Conservation (phyloP, 2,113 vertebrate genomes). For the Phylloscopus trochiloides region DNA sequence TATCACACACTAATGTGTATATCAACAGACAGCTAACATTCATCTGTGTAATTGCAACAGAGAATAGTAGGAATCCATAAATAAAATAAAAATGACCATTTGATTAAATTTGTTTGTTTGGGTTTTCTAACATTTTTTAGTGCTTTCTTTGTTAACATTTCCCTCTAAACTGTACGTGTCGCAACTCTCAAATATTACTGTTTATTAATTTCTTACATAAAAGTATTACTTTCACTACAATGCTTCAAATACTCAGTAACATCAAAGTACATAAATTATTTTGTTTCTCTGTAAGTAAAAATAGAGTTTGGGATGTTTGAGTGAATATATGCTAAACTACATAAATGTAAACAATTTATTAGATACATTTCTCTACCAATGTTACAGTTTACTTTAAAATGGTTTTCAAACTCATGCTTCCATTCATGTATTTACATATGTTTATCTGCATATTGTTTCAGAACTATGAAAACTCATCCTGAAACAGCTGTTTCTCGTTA, state of each 20-base stretch:
- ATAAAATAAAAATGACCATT: neutral
- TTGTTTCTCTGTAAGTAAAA: neutral
- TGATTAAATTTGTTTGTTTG: neutral
- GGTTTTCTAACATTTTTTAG: neutral
- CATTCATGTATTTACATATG: neutral
- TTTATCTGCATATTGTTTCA: neutral
- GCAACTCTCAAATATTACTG: neutral
- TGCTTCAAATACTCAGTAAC: neutral
- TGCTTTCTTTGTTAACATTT: neutral
- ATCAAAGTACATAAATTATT: neutral
- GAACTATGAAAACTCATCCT: neutral
- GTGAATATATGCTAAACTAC: neutral
- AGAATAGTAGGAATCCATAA: neutral
- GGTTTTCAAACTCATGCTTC: neutral
- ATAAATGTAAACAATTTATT: neutral
- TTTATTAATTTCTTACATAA: neutral
- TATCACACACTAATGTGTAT: neutral
- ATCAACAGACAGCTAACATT: neutral
- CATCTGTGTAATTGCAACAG: neutral
- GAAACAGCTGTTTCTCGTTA: neutral
- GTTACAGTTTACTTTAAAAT: neutral
- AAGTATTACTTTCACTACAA: neutral
- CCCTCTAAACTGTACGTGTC: neutral
- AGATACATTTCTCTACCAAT: neutral
- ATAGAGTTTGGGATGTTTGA: neutral